Evolutionary conservation across 2,113 vertebrate species (phyloP), one percentile per base, ranked within the genome.

Genomic region (Salvelinus sp.): DNA sequence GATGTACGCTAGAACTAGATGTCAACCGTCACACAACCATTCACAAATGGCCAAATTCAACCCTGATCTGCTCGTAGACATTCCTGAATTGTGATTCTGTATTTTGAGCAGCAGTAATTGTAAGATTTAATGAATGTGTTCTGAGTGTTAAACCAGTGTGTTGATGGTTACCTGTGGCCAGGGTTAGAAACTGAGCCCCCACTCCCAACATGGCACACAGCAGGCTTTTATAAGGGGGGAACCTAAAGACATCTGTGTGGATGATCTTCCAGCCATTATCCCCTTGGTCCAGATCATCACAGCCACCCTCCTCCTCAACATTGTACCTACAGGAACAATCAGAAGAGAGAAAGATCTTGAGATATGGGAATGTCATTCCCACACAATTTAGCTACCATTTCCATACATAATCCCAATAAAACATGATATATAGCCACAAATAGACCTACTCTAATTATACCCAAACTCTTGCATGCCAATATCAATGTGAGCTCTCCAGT

Each of bases 241-340:
- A 97, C 73, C 96, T 94, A 88, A 97, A 97, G 87, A 97, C 96
- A 5, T 97, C 96, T 0, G 96, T 96, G 86, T 97, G 96, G 75
- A 97, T 96, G 85, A 96, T 97, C 91, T 97, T 97, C 96, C 96
- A 97, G 83, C 96, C 96, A 1, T 97, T 97, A 88, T 97, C 96
- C 50, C 95, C 95, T 82, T 97, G 96, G 82, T 97, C 96, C 86
- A 96, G 92, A 78, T 97, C 96, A 20, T 97, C 96, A 6, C 93
- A 92, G 54, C 91, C 87, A 0, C 94, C 95, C 44, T 97, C 96
- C 81, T 97, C 96, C 70, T 96, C 96, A 65, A 96, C 90, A 66
- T 97, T 97, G 87, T 97, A 97, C 76, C 93, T 94, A 77, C 50
- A 71, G 22, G 27, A 65, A 16, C 16, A 70, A 74, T 3, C 12